Percentiles rank a stretch among this genome's conserved stretches.
These are phyloP conservation scores for Dasyornis broadbenti DNA, from an alignment of 2,113 vertebrate genomes.

Conservation along the genomic window DNA sequence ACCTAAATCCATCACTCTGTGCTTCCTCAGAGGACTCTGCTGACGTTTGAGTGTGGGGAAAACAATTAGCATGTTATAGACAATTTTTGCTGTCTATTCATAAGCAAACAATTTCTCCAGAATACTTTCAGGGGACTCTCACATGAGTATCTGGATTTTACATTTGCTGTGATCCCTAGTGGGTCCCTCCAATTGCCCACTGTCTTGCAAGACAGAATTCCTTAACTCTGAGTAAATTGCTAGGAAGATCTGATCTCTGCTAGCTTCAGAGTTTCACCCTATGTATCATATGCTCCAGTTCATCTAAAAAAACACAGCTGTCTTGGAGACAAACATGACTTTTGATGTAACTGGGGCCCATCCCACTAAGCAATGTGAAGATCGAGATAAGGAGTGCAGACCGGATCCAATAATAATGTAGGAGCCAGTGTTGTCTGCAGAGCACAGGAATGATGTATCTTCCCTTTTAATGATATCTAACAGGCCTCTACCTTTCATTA, in stretches of 20 bases:
- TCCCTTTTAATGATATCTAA: conserved; percentile 8
- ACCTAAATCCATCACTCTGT: background rate
- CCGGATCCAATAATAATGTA: background rate
- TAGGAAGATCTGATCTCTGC: conserved; percentile 17
- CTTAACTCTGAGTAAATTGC: background rate
- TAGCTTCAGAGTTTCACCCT: background rate
- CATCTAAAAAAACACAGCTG: conserved; percentile 41
- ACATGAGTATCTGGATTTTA: background rate
- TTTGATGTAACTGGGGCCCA: conserved; percentile 45
- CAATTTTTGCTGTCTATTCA: background rate
- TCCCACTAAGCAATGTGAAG: conserved; percentile 44
- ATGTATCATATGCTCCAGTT: conserved; percentile 1
- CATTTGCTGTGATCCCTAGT: background rate
- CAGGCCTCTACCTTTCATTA: conserved; percentile 36
- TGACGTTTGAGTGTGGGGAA: background rate
- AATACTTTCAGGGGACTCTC: background rate
- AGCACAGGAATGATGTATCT: background rate
- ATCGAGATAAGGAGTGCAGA: conserved; percentile 55
- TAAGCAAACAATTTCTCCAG: background rate
- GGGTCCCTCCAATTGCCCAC: background rate
- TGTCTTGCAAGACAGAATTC: conserved; percentile 22
- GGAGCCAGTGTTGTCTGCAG: background rate
- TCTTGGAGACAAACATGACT: conserved; percentile 44
- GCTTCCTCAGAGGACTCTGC: background rate
- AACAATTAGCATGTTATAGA: background rate